Conservation (phyloP, 1,140 invertebrate genomes). For the Nephila pilipes region DNA sequence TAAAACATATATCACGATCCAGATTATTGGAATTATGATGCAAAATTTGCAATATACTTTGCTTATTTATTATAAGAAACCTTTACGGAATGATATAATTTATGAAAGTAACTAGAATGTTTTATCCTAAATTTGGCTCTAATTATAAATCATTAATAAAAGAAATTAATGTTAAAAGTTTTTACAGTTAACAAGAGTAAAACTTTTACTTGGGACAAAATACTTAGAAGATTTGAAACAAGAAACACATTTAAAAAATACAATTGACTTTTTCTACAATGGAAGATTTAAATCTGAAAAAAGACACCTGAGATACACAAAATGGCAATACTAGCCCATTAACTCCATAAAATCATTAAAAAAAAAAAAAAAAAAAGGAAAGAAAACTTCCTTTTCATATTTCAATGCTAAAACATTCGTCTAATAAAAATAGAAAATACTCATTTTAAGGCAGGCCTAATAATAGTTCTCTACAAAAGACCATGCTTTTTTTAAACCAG, state of each 20-base stretch:
- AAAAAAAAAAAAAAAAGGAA: background rate
- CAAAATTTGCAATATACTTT: too few species aligned
- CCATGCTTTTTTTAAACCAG: background rate
- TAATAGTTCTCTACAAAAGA: background rate
- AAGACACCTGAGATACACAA: background rate
- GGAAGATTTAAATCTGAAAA: slow-evolving; percentile 24
- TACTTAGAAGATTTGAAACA: background rate
- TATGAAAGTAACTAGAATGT: too few species aligned
- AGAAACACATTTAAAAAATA: background rate
- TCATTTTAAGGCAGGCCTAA: background rate
- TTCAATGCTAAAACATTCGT: background rate
- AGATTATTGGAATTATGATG: too few species aligned
- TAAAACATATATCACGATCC: too few species aligned
- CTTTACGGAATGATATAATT: too few species aligned
- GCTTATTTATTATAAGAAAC: too few species aligned
- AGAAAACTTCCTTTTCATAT: background rate
- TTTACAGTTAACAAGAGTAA: background rate
- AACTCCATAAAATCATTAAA: background rate
- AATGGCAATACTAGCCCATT: background rate
- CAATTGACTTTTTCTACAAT: slow-evolving; percentile 5
- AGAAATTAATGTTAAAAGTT: background rate
- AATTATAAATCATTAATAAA: background rate
- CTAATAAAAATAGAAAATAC: slow-evolving; percentile 30
- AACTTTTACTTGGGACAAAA: background rate
- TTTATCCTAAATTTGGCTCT: background rate